These are phyloP conservation scores for Sebastes cheni DNA, from an alignment of 2,797 vertebrate genomes.

Conservation along the genomic window DNA sequence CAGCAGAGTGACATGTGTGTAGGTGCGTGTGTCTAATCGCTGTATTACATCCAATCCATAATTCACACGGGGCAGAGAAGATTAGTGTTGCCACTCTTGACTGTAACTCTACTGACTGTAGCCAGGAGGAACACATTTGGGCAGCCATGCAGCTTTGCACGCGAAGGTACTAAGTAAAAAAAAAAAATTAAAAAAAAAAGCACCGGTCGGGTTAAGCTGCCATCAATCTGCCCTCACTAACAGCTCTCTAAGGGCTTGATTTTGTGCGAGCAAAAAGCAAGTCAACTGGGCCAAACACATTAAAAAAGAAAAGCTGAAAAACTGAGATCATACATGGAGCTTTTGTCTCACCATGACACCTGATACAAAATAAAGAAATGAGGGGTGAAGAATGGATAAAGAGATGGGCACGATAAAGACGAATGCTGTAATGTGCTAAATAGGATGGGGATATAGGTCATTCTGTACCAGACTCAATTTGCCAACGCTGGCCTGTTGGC, in stretches of 20 bases:
- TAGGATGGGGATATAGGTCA: conserved; percentile 75
- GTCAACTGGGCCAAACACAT: background rate
- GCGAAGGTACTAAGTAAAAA: conserved; percentile 31
- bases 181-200: conserved; percentile 15
- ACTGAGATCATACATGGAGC: background rate
- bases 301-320: background rate
- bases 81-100: conserved; percentile 39
- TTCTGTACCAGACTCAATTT: conserved; percentile 64
- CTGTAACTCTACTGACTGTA: conserved; percentile 5
- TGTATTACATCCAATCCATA: conserved; percentile 64
- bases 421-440: conserved; percentile 58
- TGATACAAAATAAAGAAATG: background rate
- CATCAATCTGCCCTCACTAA: background rate
- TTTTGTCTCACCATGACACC: conserved; percentile 23
- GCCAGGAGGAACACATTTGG: conserved; percentile 50
- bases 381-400: background rate
- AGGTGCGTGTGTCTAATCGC: conserved; percentile 51
- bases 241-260: background rate
- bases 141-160: conserved; percentile 56
- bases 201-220: background rate
- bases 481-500: conserved; percentile 61
- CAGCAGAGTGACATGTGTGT: conserved; percentile 5
- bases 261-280: background rate
- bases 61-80: conserved; percentile 60
- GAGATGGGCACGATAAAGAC: conserved; percentile 24